phyloP scores from a whole-genome alignment of 1,140 invertebrate genomes.

The Formica exsecta region DNA sequence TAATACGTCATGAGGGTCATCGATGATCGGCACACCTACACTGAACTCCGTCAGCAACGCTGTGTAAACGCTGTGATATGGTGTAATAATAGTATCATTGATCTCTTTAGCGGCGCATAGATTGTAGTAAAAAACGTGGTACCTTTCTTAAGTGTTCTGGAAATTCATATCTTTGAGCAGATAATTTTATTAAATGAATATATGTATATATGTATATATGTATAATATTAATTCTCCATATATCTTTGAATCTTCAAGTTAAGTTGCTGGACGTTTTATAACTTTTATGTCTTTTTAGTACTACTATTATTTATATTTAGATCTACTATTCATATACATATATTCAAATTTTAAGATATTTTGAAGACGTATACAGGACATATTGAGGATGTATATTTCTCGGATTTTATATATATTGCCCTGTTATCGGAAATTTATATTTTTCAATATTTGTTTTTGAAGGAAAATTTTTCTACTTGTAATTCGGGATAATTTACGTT shows the following conservation, averaged over 20 bases:
- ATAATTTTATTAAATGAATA: neutral
- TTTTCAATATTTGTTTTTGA: neutral
- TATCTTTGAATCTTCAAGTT: neutral
- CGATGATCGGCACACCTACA: slow-evolving; percentile 44
- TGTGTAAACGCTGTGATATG: neutral
- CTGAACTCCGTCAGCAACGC: slow-evolving; percentile 5
- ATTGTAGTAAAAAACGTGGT: neutral
- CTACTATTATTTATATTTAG: neutral
- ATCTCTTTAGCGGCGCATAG: neutral
- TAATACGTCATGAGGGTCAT: slow-evolving; percentile 45
- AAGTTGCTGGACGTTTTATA: neutral
- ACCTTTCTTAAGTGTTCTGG: neutral
- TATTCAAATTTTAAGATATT: neutral
- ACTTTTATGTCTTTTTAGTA: neutral
- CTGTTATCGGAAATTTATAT: neutral
- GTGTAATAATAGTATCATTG: slow-evolving; percentile 51
- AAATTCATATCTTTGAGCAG: neutral
- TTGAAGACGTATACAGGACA: no score
- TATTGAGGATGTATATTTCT: neutral
- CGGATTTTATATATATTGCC: neutral
- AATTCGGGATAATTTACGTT: neutral
- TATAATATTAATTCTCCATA: no score
- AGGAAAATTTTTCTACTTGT: neutral
- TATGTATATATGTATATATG: neutral
- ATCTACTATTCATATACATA: neutral